phyloP scores from a whole-genome alignment of 2,797 vertebrate genomes.

The Mormyrus proboscirostris region DNA sequence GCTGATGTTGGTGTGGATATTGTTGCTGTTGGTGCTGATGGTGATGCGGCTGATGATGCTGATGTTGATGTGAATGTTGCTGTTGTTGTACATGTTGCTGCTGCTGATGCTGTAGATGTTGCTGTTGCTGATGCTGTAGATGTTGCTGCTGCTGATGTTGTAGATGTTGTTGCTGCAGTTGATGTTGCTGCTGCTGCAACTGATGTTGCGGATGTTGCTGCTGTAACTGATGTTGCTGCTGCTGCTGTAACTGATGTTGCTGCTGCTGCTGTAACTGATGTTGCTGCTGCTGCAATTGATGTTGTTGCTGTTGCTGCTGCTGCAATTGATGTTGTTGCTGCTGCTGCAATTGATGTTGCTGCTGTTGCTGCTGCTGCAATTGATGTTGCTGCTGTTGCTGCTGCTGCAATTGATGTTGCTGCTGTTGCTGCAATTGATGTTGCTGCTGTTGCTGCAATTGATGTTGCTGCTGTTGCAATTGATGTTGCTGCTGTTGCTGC shows the following conservation, averaged over 20 bases:
- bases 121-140: constrained; percentile 45
- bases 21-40: constrained; percentile 45
- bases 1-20: constrained; percentile 47
- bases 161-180: constrained; percentile 42
- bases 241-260: constrained; percentile 33
- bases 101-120: background rate
- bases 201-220: constrained; percentile 34
- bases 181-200: constrained; percentile 43
- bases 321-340: constrained; percentile 33
- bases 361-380: constrained; percentile 20
- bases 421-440: constrained; percentile 40
- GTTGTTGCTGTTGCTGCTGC: constrained; percentile 40
- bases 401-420: constrained; percentile 14
- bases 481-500: constrained; percentile 39
- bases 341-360: constrained; percentile 33
- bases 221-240: constrained; percentile 32
- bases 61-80: constrained; percentile 35
- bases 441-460: constrained; percentile 32
- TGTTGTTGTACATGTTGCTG: constrained; percentile 42
- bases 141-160: constrained; percentile 42
- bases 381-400: constrained; percentile 50
- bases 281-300: constrained; percentile 32
- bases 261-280: constrained; percentile 32
- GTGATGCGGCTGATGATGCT: constrained; percentile 49
- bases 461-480: constrained; percentile 18